Evolutionary conservation across 2,113 vertebrate species (phyloP).

Genomic region (Oryzias curvinotus): DNA sequence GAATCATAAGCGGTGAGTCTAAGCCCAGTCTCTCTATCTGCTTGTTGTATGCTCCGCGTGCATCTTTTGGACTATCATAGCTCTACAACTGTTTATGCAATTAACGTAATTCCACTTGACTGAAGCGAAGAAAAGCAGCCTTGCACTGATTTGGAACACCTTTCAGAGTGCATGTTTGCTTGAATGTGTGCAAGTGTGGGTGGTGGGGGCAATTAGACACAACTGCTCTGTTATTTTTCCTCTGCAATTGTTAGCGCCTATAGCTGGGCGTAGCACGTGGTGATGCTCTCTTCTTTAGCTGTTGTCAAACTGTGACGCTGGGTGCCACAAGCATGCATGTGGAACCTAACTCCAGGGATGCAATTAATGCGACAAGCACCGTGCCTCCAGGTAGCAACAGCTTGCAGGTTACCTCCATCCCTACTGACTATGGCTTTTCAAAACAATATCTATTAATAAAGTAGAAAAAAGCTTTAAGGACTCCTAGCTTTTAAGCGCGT

Average conservation of each 20-base stretch:
- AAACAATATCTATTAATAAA: conserved; percentile 24
- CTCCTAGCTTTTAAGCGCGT: too few species aligned
- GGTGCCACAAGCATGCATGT: conserved; percentile 7
- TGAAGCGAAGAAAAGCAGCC: too few species aligned
- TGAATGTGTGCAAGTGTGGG: not conserved
- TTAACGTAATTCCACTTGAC: too few species aligned
- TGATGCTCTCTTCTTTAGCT: conserved; percentile 1
- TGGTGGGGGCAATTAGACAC: conserved; percentile 26
- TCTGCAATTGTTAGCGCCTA: conserved; percentile 1
- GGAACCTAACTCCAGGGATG: conserved; percentile 38
- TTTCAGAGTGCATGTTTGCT: too few species aligned
- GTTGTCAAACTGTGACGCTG: conserved; percentile 18
- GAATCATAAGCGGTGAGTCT: too few species aligned
- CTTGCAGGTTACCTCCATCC: conserved; percentile 14
- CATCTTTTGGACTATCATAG: too few species aligned
- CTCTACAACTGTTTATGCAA: too few species aligned
- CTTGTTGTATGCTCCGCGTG: too few species aligned
- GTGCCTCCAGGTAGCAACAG: conserved; percentile 27
- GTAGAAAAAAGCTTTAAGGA: not conserved
- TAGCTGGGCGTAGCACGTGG: conserved; percentile 19
- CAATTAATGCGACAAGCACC: conserved; percentile 41
- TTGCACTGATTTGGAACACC: too few species aligned
- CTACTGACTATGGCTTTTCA: conserved; percentile 6
- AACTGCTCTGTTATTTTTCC: conserved; percentile 13
- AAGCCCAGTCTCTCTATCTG: too few species aligned